Base-by-base conservation (phyloP, 1,140 invertebrate genomes). In the Drosophila chauvacae region DNA sequence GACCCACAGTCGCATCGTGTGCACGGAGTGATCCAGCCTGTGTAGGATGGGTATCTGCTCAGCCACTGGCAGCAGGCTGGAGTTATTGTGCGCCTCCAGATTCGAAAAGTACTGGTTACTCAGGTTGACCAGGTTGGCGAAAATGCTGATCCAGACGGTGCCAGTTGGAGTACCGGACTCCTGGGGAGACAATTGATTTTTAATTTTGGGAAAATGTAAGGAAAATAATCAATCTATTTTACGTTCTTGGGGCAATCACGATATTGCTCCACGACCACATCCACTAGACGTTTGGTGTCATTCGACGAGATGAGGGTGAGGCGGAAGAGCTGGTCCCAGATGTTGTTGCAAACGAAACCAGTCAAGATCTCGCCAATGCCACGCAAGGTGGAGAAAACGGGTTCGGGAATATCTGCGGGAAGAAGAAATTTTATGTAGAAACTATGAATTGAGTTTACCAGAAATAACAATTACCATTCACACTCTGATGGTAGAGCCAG, bases 11-110 rank as follows among this genome's bases (percentile, higher is more conserved):
- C 96, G 93, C 80, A 94, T 95, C 0, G 95, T 96, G 80, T 97
- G 96, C 13, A 97, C 94, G 0, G 96, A 96, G 81, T 96, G 96
- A 93, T 96, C 96, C 59, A 96, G 93, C 83, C 96, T 93, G 90
- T 97, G 96, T 6, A 97, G 93, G 42, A 96, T 94, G 5, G 96
- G 95, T 87, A 97, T 97, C 92, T 97, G 96, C 83, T 97, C 96
- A 0, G 96, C 95, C 7, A 97, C 93, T 0, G 96, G 96, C 50
- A 96, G 80, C 75, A 96, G 95, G 68, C 96, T 95, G 14, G 91
- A 91, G 37, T 91, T 92, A 57, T 83, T 78, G 75, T 93, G 79
- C 0, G 68, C 64, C 56, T 92, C 91, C 28, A 77, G 53, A 30
- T 78, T 90, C 47, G 80, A 77, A 41, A 92, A 92, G 42, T 92